Percentiles rank a stretch among this genome's conserved stretches.
Evolutionary conservation across 1,140 invertebrate species (phyloP).

Genomic region (Drosophila ogumai): DNA sequence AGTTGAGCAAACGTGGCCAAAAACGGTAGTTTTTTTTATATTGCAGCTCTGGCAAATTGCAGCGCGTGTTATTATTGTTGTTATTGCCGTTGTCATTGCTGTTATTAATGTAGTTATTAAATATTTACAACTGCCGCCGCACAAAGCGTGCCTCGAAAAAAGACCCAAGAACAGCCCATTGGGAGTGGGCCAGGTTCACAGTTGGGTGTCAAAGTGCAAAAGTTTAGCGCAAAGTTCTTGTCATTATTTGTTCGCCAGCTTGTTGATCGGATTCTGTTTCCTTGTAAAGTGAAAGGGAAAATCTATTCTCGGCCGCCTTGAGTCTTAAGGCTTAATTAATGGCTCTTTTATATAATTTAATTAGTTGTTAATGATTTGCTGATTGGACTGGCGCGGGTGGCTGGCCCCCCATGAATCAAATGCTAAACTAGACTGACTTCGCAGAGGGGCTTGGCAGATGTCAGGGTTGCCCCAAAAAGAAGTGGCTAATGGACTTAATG

Average conservation of each 20-base stretch:
- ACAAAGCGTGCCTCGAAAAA: slow-evolving; percentile 55
- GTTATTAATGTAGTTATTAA: slow-evolving; percentile 84
- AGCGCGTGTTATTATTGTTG: slow-evolving; percentile 74
- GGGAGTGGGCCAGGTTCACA: slow-evolving; percentile 46
- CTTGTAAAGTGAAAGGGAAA: slow-evolving; percentile 67
- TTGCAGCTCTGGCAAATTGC: slow-evolving; percentile 73
- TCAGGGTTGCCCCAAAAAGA: slow-evolving; percentile 63
- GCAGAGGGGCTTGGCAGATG: slow-evolving; percentile 75
- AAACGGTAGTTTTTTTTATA: slow-evolving; percentile 74
- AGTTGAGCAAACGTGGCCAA: slow-evolving; percentile 52
- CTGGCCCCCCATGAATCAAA: slow-evolving; percentile 64
- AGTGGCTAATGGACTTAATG: slow-evolving; percentile 52
- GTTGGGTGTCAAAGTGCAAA: slow-evolving; percentile 75
- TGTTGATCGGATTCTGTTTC: slow-evolving; percentile 37
- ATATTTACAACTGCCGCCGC: slow-evolving; percentile 78
- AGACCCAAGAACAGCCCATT: slow-evolving; percentile 1
- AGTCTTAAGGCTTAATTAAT: slow-evolving; percentile 69
- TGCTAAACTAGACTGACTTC: slow-evolving; percentile 64
- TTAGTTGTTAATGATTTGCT: slow-evolving; percentile 82
- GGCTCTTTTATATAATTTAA: slow-evolving; percentile 80
- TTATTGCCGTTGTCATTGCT: slow-evolving; percentile 51
- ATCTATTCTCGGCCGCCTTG: slow-evolving; percentile 43
- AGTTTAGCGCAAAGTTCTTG: slow-evolving; percentile 79
- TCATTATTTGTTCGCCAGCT: slow-evolving; percentile 69
- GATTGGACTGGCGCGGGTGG: slow-evolving; percentile 62